Evolutionary conservation across 2,797 vertebrate genomes (phyloP).

Genomic region (Poecilia velifera): DNA sequence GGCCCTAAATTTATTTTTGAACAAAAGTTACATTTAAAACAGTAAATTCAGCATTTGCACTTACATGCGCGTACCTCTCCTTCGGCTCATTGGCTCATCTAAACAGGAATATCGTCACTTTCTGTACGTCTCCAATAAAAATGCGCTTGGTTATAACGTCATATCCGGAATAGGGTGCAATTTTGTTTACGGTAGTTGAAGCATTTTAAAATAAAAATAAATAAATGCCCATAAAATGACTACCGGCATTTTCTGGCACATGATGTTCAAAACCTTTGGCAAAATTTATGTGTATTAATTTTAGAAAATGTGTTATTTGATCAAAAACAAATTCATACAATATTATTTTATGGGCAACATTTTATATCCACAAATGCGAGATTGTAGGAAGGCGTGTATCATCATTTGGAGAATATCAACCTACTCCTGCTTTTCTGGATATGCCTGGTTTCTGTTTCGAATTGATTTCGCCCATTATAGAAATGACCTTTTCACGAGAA

Average conservation of each 20-base stretch:
- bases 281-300: not conserved
- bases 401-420: not conserved
- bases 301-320: not conserved
- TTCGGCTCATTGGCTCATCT: conserved; percentile 55
- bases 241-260: not conserved
- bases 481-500: not conserved
- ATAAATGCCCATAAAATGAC: not conserved
- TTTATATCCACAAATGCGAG: not conserved
- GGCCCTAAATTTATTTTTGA: rapidly evolving
- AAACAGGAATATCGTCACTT: conserved; percentile 6
- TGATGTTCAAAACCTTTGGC: not conserved
- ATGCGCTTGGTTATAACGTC: conserved; percentile 1
- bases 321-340: not conserved
- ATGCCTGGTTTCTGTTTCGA: not conserved
- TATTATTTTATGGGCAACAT: not conserved
- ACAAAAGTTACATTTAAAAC: not conserved
- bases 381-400: not conserved
- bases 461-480: too few relatives aligned
- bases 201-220: not conserved
- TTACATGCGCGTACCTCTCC: conserved; percentile 59
- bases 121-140: conserved; percentile 38
- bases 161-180: conserved; percentile 31
- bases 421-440: not conserved
- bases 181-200: too few relatives aligned
- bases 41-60: conserved; percentile 24